Percentiles rank a stretch among this genome's conserved stretches.
Evolutionary conservation across 2,888 invertebrate genomes (phyloP).

Genomic region (Pteria penguin): DNA sequence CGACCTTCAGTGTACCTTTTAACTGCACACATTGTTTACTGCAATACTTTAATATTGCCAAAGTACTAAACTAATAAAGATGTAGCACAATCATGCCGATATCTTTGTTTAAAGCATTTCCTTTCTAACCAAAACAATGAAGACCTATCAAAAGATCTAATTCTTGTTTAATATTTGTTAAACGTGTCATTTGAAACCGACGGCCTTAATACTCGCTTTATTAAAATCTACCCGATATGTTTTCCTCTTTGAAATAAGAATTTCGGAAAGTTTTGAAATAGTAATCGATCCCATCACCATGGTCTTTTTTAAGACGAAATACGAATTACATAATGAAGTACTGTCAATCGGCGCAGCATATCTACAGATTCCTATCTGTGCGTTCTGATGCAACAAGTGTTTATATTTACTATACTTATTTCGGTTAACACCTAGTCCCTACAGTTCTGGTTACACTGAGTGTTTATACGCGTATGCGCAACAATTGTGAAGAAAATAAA

Average conservation of each 20-base stretch:
- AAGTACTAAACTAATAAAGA: background rate
- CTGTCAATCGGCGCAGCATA: background rate
- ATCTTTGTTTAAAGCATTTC: background rate
- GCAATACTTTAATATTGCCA: too few relatives aligned
- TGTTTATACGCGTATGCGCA: background rate
- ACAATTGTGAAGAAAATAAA: background rate
- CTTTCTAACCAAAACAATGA: background rate
- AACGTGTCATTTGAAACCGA: background rate
- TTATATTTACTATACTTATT: background rate
- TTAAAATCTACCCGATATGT: background rate
- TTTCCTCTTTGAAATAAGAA: background rate
- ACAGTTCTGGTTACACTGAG: background rate
- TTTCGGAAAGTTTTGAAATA: too few relatives aligned
- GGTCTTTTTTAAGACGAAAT: background rate
- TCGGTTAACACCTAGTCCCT: background rate
- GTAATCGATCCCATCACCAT: too few relatives aligned
- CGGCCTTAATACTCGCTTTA: background rate
- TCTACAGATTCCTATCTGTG: background rate
- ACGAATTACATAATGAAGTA: background rate
- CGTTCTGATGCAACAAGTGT: background rate
- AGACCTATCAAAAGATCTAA: background rate
- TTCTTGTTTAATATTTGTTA: background rate
- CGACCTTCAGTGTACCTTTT: too few relatives aligned
- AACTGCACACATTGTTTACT: too few relatives aligned
- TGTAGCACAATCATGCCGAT: background rate